phyloP scores from a whole-genome alignment of 2,888 invertebrate species.

The Limnephilus rhombicus region DNA sequence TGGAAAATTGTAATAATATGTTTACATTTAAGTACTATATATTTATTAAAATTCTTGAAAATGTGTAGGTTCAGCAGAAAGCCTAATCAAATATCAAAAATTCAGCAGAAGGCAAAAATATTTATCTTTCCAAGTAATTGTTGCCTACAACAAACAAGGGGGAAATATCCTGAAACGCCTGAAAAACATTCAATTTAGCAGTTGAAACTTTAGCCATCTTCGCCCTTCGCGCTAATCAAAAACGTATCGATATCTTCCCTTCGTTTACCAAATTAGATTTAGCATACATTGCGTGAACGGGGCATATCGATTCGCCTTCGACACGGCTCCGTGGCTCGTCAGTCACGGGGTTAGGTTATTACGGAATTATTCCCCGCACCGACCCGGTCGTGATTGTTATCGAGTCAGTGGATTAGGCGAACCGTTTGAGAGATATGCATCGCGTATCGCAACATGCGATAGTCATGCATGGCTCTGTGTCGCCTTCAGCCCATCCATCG shows the following conservation, averaged over 20 bases:
- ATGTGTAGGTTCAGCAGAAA: too few species aligned
- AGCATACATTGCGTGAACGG: not conserved
- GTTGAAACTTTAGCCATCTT: not conserved
- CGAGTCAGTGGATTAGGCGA: constrained; percentile 1
- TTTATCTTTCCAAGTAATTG: not conserved
- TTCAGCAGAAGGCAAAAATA: not conserved
- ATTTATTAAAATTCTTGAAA: too few species aligned
- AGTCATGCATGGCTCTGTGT: not conserved
- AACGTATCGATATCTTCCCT: not conserved
- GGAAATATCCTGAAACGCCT: not conserved
- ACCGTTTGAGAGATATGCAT: constrained; percentile 14
- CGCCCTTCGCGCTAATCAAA: not conserved
- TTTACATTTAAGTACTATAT: too few species aligned
- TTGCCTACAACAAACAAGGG: not conserved
- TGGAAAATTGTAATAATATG: too few species aligned
- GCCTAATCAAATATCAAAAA: too few species aligned
- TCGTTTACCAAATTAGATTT: constrained; percentile 1
- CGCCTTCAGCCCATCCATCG: not conserved
- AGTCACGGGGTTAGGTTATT: not conserved
- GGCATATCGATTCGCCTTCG: not conserved
- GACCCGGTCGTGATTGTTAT: not conserved
- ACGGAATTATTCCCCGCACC: not conserved
- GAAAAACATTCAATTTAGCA: not conserved
- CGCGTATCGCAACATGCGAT: constrained; percentile 4
- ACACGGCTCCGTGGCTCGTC: not conserved